Percentiles rank a stretch among this genome's conserved stretches.
phyloP scores from a whole-genome alignment of 1,140 invertebrate genomes.

The Delia radicum region DNA sequence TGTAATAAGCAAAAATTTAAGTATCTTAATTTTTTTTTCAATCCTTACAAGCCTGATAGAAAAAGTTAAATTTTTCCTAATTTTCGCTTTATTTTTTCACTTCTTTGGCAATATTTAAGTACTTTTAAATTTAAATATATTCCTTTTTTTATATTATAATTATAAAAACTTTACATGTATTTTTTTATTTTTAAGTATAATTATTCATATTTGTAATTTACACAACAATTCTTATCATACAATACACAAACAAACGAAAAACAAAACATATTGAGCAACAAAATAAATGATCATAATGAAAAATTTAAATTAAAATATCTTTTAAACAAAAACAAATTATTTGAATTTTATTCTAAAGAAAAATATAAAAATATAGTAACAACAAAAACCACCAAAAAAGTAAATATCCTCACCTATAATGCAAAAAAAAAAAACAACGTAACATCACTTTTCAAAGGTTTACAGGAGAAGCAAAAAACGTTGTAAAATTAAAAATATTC shows the following conservation, averaged over 20 bases:
- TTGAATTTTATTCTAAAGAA: not conserved
- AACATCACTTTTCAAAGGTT: too few relatives aligned
- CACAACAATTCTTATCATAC: not conserved
- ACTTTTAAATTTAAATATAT: not conserved
- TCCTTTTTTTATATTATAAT: not conserved
- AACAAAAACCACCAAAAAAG: not conserved
- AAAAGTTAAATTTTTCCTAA: not conserved
- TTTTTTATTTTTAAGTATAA: not conserved
- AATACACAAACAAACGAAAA: not conserved
- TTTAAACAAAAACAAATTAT: not conserved
- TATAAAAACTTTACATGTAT: not conserved
- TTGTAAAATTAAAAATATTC: too few relatives aligned
- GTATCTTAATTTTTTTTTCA: too few relatives aligned
- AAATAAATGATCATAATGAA: too few relatives aligned
- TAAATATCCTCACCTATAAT: too few relatives aligned
- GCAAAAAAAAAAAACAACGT: too few relatives aligned
- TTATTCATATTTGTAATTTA: not conserved
- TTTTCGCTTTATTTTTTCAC: not conserved
- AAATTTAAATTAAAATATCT: not conserved
- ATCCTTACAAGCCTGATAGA: too few relatives aligned
- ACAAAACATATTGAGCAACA: not conserved
- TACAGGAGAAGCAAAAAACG: too few relatives aligned
- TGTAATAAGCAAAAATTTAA: too few relatives aligned
- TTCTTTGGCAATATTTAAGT: slow-evolving; percentile 15
- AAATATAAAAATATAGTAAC: not conserved